These are phyloP conservation scores for Papilio glaucus DNA, from an alignment of 1,140 invertebrate species.

Conservation along the genomic window DNA sequence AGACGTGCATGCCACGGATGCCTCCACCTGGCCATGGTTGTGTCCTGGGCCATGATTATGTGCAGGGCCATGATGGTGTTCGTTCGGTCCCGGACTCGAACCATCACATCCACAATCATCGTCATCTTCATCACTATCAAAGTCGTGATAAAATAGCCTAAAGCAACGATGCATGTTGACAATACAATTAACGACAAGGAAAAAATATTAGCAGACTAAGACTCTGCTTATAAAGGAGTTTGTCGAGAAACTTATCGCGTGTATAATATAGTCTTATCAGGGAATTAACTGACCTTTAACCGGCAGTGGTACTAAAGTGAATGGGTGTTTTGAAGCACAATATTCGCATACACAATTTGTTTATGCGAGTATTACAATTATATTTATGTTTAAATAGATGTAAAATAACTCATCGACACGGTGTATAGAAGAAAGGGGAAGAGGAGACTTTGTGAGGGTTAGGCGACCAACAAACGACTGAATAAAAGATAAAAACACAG, in stretches of 20 bases:
- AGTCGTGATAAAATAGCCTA: slow-evolving; percentile 15
- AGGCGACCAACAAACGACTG: too few species aligned
- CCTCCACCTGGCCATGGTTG: background rate
- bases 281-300: background rate
- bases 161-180: slow-evolving; percentile 27
- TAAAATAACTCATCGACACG: too few species aligned
- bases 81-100: background rate
- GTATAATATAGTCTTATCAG: background rate
- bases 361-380: too few species aligned
- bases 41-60: background rate
- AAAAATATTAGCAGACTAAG: background rate
- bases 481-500: too few species aligned
- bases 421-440: too few species aligned
- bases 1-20: background rate
- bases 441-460: too few species aligned
- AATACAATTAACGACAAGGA: background rate
- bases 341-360: background rate
- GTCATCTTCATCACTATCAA: background rate
- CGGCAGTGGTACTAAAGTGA: background rate
- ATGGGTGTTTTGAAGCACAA: slow-evolving; percentile 8
- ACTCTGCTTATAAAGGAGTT: background rate
- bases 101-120: too few species aligned
- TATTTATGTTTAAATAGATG: too few species aligned
- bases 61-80: background rate
- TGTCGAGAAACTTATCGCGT: background rate